phyloP scores from a whole-genome alignment of 2,888 invertebrate genomes.

The Parapristionchus giblindavisi region DNA sequence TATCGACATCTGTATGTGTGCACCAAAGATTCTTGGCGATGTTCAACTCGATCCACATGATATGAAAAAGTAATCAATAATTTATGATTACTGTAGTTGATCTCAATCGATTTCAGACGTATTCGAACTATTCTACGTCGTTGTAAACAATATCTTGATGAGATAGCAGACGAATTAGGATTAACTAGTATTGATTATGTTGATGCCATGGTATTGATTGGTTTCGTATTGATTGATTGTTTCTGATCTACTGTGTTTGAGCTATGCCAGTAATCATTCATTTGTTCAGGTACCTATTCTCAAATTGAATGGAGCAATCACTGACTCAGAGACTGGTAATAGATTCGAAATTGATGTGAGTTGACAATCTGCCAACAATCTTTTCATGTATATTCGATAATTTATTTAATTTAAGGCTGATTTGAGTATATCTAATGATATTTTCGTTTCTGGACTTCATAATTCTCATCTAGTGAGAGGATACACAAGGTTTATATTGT shows the following conservation, averaged over 20 bases:
- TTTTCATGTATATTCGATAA: too few species aligned
- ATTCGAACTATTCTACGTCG: not conserved
- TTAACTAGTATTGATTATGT: slow-evolving; percentile 10
- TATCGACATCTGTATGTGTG: slow-evolving; percentile 10
- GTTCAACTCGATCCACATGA: not conserved
- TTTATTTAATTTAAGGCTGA: slow-evolving; percentile 37
- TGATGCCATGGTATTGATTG: slow-evolving; percentile 6
- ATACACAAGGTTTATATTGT: slow-evolving; percentile 39
- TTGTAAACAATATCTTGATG: not conserved
- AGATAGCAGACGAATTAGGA: not conserved
- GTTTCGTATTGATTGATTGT: not conserved
- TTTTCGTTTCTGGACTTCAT: slow-evolving; percentile 52
- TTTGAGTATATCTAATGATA: slow-evolving; percentile 44
- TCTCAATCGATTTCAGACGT: slow-evolving; percentile 21
- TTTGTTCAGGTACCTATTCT: slow-evolving; percentile 12
- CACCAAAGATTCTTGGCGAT: not conserved
- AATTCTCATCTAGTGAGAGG: slow-evolving; percentile 49
- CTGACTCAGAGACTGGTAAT: slow-evolving; percentile 2
- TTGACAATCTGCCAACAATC: too few species aligned
- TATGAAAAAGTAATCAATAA: too few species aligned
- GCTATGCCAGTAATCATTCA: not conserved
- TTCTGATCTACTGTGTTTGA: not conserved
- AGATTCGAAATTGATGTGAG: slow-evolving; percentile 10
- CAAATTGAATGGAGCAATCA: not conserved
- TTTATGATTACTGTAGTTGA: not conserved